Conservation (phyloP, 2,797 vertebrate species). For the Syngnathus rostellatus region DNA sequence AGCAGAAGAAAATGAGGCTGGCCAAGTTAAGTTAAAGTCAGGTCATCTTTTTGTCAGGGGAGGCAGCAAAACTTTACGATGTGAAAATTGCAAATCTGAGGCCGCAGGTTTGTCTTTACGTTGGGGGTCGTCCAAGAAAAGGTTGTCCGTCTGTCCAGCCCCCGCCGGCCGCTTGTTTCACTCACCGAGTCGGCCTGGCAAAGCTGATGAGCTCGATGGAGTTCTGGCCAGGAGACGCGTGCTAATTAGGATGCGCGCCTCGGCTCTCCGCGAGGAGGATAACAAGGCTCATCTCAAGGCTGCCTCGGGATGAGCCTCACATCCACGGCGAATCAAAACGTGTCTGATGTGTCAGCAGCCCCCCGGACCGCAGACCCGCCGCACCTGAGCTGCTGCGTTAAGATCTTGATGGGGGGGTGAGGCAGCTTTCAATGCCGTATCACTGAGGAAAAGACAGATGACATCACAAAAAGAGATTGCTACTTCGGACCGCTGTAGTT, state of each 20-base stretch:
- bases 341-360: constrained; percentile 38
- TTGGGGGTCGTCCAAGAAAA: background rate
- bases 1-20: background rate
- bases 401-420: background rate
- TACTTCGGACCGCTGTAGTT: background rate
- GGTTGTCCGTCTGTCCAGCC: background rate
- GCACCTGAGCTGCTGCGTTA: background rate
- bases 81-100: background rate
- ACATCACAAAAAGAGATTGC: background rate
- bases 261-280: constrained; percentile 49
- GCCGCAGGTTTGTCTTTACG: background rate
- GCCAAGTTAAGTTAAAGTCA: background rate
- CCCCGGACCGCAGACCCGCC: constrained; percentile 33
- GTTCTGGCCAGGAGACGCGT: constrained; percentile 58
- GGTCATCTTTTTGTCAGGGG: background rate
- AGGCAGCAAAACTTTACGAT: background rate
- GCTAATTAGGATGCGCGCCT: constrained; percentile 60
- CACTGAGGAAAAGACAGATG: background rate
- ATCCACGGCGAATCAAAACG: constrained; percentile 34
- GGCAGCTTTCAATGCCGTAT: background rate
- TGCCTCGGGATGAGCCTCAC: constrained; percentile 39
- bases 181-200: constrained; percentile 23
- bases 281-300: constrained; percentile 53
- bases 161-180: constrained; percentile 18
- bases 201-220: constrained; percentile 53